Conservation (phyloP, 1,140 invertebrate genomes). For the Yoshiicerus persimilis region DNA sequence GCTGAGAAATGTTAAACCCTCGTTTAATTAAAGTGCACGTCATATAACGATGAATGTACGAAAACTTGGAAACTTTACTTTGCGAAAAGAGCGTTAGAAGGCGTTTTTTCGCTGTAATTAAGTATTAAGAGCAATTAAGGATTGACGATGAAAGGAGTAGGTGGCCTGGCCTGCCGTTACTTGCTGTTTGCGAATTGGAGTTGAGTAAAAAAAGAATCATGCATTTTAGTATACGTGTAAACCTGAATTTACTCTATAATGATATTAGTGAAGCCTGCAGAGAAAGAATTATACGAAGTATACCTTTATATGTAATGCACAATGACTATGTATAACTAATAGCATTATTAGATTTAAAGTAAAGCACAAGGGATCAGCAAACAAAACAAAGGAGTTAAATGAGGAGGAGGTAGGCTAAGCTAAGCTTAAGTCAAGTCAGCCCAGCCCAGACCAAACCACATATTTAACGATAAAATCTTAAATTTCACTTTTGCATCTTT, state of each 20-base stretch:
- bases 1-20: neutral
- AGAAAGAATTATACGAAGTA: neutral
- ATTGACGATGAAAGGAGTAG: neutral
- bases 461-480: neutral
- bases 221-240: neutral
- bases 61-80: neutral
- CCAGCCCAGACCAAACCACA: neutral
- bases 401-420: neutral
- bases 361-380: neutral
- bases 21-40: neutral
- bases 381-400: neutral
- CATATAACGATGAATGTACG: neutral
- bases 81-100: neutral
- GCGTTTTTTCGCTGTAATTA: neutral
- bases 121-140: slow-evolving; percentile 20
- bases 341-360: no score
- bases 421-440: neutral
- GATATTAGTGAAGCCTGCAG: neutral
- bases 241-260: neutral
- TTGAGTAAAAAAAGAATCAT: neutral
- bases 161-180: neutral
- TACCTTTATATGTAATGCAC: neutral
- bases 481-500: slow-evolving; percentile 18
- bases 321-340: neutral
- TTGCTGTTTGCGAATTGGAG: neutral